Percentiles rank a stretch among this genome's conserved stretches.
Evolutionary conservation across 2,888 invertebrate species (phyloP).

Genomic region (Pristionchus maxplancki): DNA sequence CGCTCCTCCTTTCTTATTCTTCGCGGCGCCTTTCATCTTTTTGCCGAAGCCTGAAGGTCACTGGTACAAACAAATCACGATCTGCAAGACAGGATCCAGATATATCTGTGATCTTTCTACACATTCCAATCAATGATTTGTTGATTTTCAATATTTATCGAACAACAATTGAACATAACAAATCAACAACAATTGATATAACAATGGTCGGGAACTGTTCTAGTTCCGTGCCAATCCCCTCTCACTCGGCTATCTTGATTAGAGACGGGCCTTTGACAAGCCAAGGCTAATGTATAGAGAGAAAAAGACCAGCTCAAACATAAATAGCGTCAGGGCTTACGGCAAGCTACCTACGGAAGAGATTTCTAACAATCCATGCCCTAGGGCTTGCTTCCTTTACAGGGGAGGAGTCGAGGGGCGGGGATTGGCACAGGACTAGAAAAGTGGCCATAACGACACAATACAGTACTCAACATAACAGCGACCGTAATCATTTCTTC

Average conservation of each 20-base stretch:
- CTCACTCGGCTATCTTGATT: no score
- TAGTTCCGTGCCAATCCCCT: no score
- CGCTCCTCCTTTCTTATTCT: neutral
- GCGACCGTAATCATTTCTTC: slow-evolving; percentile 24
- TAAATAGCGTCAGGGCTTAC: no score
- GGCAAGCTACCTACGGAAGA: no score
- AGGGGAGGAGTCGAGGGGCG: no score
- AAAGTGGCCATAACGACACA: neutral
- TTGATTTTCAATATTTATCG: neutral
- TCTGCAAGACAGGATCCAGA: neutral
- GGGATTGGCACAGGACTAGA: no score
- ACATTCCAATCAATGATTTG: neutral
- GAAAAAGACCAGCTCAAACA: no score
- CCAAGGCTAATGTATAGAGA: no score
- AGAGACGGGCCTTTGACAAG: no score
- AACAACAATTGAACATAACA: neutral
- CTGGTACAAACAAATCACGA: neutral
- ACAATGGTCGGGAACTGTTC: no score
- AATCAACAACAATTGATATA: slow-evolving; percentile 5
- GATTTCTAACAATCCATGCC: no score
- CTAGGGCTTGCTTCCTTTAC: no score
- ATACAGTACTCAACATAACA: neutral
- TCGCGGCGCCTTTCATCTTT: neutral
- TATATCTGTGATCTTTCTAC: neutral
- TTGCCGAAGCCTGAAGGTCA: neutral